Evolutionary conservation across 92 coral and sea anemone species (phyloP).

Genomic region (Diadumene lineata): DNA sequence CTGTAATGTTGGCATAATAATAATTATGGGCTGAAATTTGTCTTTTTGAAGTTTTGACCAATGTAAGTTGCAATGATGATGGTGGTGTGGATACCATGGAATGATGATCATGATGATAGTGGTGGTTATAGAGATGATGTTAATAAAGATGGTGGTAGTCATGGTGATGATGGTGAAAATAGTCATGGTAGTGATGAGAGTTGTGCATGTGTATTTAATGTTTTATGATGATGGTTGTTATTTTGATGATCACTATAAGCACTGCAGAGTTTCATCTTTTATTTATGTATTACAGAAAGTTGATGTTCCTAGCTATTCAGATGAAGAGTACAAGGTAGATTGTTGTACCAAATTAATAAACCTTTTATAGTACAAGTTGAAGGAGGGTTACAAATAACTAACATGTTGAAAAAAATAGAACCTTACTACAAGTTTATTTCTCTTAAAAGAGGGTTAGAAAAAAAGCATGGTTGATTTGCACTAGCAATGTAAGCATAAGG

Average conservation of each 20-base stretch:
- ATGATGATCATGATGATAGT: background rate
- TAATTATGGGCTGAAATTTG: too few relatives aligned
- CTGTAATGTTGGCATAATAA: too few relatives aligned
- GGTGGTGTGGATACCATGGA: background rate
- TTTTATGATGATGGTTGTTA: background rate
- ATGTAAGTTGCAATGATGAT: background rate
- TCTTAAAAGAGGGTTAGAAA: too few relatives aligned
- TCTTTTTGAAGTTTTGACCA: too few relatives aligned
- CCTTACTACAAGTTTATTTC: too few relatives aligned
- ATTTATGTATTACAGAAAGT: slow-evolving; percentile 62
- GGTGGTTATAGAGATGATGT: background rate
- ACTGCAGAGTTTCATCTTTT: background rate
- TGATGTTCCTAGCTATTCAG: slow-evolving; percentile 84
- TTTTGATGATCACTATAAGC: background rate
- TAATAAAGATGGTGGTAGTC: background rate
- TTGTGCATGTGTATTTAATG: background rate
- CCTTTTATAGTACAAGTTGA: too few relatives aligned
- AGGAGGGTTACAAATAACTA: too few relatives aligned
- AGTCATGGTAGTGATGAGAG: background rate
- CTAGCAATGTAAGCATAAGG: too few relatives aligned
- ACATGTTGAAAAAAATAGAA: too few relatives aligned
- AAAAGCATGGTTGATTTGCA: too few relatives aligned
- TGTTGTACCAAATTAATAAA: background rate
- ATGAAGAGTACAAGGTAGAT: slow-evolving; percentile 86
- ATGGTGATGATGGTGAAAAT: background rate